Evolutionary conservation across 2,888 invertebrate genomes (phyloP).

Genomic region (Thecocarcelia acutangulata): DNA sequence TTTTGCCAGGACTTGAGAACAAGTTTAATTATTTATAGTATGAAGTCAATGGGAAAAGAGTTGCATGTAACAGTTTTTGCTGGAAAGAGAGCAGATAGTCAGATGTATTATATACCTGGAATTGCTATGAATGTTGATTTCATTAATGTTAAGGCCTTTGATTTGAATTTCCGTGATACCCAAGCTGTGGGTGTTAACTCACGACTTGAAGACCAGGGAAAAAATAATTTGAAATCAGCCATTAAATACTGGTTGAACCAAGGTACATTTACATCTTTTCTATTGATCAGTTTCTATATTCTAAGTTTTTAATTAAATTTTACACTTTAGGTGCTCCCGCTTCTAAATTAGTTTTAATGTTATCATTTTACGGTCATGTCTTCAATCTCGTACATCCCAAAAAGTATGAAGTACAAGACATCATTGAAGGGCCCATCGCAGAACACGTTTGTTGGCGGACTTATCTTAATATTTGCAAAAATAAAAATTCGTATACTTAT

Average conservation of each 20-base stretch:
- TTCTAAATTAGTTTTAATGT: conserved; percentile 86
- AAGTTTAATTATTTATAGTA: no score
- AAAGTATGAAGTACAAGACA: no score
- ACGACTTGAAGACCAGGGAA: conserved; percentile 81
- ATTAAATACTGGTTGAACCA: conserved; percentile 91
- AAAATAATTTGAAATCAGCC: conserved; percentile 90
- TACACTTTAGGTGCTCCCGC: conserved; percentile 82
- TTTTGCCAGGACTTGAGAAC: no score
- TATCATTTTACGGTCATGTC: conserved; percentile 87
- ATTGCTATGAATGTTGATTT: conserved; percentile 73
- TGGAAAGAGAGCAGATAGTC: conserved; percentile 66
- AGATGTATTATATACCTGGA: conserved; percentile 74
- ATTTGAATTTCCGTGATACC: conserved; percentile 72
- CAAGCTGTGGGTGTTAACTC: conserved; percentile 72
- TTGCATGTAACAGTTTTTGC: conserved; percentile 84
- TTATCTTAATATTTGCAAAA: no score
- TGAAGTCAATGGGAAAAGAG: conserved; percentile 7
- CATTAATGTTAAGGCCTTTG: conserved; percentile 77
- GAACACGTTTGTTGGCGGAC: no score
- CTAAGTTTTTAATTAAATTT: no score
- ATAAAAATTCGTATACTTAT: no score
- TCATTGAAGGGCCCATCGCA: no score
- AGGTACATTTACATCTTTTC: conserved; percentile 81
- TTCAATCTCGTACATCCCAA: conserved; percentile 83
- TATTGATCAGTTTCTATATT: no score